Evolutionary conservation across 2,113 vertebrate species (phyloP).

Genomic region (Oreochromis aureus): DNA sequence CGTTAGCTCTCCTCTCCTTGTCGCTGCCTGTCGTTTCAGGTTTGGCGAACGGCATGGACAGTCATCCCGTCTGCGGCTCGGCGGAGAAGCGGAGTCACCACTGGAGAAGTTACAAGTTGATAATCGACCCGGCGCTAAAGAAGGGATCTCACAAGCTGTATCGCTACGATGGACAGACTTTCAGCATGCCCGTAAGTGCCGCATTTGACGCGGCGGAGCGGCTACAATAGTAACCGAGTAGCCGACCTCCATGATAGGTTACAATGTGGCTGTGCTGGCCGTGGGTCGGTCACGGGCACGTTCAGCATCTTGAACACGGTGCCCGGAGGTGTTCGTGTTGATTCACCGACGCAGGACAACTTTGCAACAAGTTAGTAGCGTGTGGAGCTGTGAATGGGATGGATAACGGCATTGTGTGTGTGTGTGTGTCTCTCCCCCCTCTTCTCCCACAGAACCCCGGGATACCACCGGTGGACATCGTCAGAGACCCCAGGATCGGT

Average conservation of each 20-base stretch:
- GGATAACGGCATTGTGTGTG: slow-evolving; percentile 17
- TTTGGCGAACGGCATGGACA: slow-evolving; percentile 98
- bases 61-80: slow-evolving; percentile 86
- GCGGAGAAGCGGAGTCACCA: slow-evolving; percentile 96
- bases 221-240: slow-evolving; percentile 57
- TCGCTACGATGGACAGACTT: slow-evolving; percentile 95
- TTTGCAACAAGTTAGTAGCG: slow-evolving; percentile 48
- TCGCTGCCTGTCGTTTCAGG: slow-evolving; percentile 71
- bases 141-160: slow-evolving; percentile 97
- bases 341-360: not conserved
- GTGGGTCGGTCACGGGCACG: not conserved
- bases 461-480: slow-evolving; percentile 88
- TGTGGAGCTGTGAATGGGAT: slow-evolving; percentile 25
- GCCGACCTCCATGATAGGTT: slow-evolving; percentile 56
- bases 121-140: slow-evolving; percentile 97
- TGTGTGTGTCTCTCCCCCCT: not conserved
- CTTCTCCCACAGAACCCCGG: slow-evolving; percentile 81
- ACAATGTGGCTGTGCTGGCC: slow-evolving; percentile 34
- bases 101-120: slow-evolving; percentile 99
- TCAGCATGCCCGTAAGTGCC: slow-evolving; percentile 88
- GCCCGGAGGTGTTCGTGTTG: slow-evolving; percentile 38
- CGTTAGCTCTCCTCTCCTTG: slow-evolving; percentile 29
- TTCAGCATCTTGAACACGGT: slow-evolving; percentile 54
- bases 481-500: slow-evolving; percentile 93
- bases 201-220: slow-evolving; percentile 2